Evolutionary conservation across 2,113 vertebrate genomes (phyloP).

Genomic region (Terrapene triunguis): DNA sequence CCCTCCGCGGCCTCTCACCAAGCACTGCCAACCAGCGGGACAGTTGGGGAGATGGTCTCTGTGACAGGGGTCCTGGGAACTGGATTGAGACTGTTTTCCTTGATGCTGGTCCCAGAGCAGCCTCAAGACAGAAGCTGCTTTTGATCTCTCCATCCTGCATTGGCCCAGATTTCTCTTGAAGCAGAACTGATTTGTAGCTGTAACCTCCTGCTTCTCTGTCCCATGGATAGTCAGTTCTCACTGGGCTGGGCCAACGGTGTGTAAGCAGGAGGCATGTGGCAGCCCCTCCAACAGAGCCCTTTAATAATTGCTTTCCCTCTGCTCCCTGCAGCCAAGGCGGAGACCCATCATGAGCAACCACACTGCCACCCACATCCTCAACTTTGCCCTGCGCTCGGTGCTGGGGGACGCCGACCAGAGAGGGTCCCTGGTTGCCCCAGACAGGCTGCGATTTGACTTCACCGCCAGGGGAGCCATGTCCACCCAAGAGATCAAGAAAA

Average conservation of each 20-base stretch:
- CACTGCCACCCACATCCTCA: slow-evolving; percentile 96
- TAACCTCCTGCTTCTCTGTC: background rate
- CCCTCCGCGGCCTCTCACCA: background rate
- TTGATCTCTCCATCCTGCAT: background rate
- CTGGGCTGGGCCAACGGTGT: background rate
- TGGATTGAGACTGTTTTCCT: background rate
- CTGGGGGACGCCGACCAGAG: slow-evolving; percentile 96
- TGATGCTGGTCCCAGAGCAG: background rate
- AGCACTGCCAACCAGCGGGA: background rate
- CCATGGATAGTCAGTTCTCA: background rate
- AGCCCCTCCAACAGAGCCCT: background rate
- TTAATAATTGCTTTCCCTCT: background rate
- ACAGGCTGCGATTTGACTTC: slow-evolving; percentile 96
- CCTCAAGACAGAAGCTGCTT: background rate
- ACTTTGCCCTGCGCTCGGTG: slow-evolving; percentile 92
- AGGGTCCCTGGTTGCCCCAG: slow-evolving; percentile 93
- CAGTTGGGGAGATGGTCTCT: background rate
- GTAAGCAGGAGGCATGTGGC: background rate
- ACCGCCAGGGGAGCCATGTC: slow-evolving; percentile 94
- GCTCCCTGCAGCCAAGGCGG: slow-evolving; percentile 84
- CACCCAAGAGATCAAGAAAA: slow-evolving; percentile 87
- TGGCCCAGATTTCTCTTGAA: background rate
- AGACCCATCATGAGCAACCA: slow-evolving; percentile 97
- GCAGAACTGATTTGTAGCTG: background rate
- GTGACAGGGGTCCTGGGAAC: background rate